Evolutionary conservation across 2,888 invertebrate species (phyloP), one percentile per base, ranked within the genome.

Genomic region (Gasteruption jaculator): DNA sequence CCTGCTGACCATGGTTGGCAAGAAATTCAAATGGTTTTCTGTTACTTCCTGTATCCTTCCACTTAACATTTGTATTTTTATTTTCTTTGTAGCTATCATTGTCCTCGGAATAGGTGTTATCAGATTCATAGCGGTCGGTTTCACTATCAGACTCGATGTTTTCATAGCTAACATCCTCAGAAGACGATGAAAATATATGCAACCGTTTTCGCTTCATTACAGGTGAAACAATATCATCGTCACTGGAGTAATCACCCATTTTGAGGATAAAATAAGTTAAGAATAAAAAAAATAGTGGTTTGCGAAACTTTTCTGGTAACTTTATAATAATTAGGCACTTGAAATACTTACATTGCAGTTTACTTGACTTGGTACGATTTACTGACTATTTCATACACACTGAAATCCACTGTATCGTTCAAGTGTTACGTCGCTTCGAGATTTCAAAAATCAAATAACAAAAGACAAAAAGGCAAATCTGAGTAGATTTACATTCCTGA

Each of bases 1-100:
- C 30, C 18, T 36, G 41, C 18, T 36, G 36, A 12, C 41, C 41
- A 36, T 10, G 22, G 31, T 30, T 41, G 14, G 11, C 36, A 41
- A n/a, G 10, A 41, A 41, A 41, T 24, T 30, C 30, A 36, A 36
- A 41, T 10, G 31, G 41, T 36, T 29, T 16, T 41, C 36, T 41
- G 31, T 36, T 24, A 31, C 31, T 25, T 30, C 31, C 24, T 36
- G 29, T 36, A 19, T 3, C 36, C 8, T 26, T 14, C 36, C 41
- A 41, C 24, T 22, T 29, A 41, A 29, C 25, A 36, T 36, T 30
- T 41, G 5, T 36, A 36, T 22, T 25, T 16, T 29, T 30, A 18
- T 41, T 41, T 30, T 30, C 31, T 30, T 39, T 32, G 5, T 39
- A 25, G 10, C 10, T 24, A 25, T 32, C 33, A 25, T 16, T 32